Evolutionary conservation across 2,797 vertebrate genomes (phyloP), one percentile per base, ranked within the genome.

Genomic region (Philypnodon macrostomus): DNA sequence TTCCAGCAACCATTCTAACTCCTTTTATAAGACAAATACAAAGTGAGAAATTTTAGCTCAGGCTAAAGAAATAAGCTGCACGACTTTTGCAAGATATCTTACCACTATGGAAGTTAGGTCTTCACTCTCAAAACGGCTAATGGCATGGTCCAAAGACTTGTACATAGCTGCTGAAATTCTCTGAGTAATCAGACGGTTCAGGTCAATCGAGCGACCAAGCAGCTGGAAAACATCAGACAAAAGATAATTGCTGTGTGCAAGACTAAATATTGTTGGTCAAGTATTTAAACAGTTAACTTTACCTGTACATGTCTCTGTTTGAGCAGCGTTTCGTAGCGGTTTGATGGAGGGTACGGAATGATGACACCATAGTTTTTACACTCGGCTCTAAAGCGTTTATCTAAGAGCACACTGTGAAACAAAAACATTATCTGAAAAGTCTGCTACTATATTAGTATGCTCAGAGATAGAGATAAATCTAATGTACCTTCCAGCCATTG

Each of bases 261-360:
- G 5, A 2, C 2, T 41, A 19, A 37, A 16, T 21, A 0, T 21
- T 39, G 5, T 12, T 13, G 1, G 9, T 10, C 21, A 11, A n/a
- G 17, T 12, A 5, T n/a, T n/a, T 29, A 12, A 6, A 18, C 6
- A 2, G 9, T 7, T 11, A 0, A 4, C 13, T 47, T 35, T 81
- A 98, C 96, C 89, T 98, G 96, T n/a, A 98, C 95, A 0, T 98
- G 96, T 74, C 94, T 93, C 81, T 98, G 96, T 71, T 98, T 98
- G 47, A 98, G 87, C 63, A 98, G 84, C 0, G 96, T 98, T 80
- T 98, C 94, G 0, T 98, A 98, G 62, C 95, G 93, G 81, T 98
- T 98, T 1, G 96, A 96, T 0, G 91, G 86, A 0, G 93, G 91
- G 55, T 94, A 90, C 1, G 95, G 90, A 75, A 98, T 94, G 13